These are phyloP conservation scores for Lepus timidus DNA, from an alignment of 2,113 vertebrate species.

Conservation along the genomic window DNA sequence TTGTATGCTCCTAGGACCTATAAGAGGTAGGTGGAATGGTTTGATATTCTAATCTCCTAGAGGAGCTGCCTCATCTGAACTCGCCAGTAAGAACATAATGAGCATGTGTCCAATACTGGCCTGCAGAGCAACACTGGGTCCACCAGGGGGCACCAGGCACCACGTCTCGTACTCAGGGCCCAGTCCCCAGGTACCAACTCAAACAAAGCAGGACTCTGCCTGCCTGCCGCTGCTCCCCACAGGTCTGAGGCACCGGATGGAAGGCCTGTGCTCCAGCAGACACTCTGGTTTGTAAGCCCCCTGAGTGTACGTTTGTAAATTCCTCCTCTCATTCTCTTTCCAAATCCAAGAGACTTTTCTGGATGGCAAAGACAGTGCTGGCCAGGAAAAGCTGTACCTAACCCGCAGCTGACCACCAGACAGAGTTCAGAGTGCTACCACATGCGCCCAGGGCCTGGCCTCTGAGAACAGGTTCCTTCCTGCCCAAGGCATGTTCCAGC, in stretches of 20 bases:
- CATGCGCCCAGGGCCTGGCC: not conserved
- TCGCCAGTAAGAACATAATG: not conserved
- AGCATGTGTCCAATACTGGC: not conserved
- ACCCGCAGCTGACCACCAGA: not conserved
- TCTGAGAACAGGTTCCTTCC: not conserved
- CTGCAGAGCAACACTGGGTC: conserved; percentile 2
- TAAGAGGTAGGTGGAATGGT: not conserved
- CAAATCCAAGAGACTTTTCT: not conserved
- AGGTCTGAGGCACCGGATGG: not conserved
- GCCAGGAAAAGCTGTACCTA: not conserved
- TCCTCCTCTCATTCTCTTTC: not conserved
- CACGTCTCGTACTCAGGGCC: not conserved
- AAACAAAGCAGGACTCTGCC: not conserved
- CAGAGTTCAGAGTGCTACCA: not conserved
- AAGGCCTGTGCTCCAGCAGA: not conserved
- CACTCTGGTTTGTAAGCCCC: not conserved
- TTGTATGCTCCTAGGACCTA: not conserved
- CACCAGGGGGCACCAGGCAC: conserved; percentile 61
- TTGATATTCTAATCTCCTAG: not conserved
- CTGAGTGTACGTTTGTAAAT: not conserved
- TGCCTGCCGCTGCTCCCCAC: not conserved
- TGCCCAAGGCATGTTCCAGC: not conserved
- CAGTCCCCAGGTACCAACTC: not conserved
- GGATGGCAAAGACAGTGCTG: not conserved
- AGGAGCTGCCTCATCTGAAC: not conserved